Conservation (phyloP, 2,113 vertebrate genomes). For the Suncus etruscus region DNA sequence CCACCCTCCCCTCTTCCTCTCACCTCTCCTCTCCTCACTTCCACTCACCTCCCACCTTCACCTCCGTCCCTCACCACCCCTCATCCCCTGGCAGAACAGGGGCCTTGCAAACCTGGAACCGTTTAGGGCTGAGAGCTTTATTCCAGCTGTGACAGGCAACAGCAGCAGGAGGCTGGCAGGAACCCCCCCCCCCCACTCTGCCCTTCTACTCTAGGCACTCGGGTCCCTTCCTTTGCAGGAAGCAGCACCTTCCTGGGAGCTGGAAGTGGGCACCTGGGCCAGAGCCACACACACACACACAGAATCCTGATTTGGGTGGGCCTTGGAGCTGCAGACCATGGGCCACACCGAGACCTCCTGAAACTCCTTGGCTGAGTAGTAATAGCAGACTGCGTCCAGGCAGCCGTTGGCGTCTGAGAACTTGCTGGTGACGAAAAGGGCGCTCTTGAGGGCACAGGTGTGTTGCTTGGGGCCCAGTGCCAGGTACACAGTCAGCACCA, state of each 20-base stretch:
- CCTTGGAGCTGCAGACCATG: neutral
- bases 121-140: neutral
- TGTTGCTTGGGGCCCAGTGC: neutral
- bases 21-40: accelerated
- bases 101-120: neutral
- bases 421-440: constrained; percentile 28
- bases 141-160: neutral
- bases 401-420: constrained; percentile 88
- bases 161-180: neutral
- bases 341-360: neutral
- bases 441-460: neutral
- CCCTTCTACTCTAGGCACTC: too few species aligned
- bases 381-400: constrained; percentile 89
- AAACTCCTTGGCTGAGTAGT: constrained; percentile 87
- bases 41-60: neutral
- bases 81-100: neutral
- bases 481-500: constrained; percentile 53
- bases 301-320: neutral
- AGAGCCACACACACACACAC: neutral
- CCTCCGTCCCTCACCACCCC: neutral
- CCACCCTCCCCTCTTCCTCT: too few species aligned
- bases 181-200: too few species aligned
- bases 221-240: neutral
- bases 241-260: neutral
- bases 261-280: too few species aligned